phyloP scores from a whole-genome alignment of 2,888 invertebrate genomes.

The Dusona sp. region DNA sequence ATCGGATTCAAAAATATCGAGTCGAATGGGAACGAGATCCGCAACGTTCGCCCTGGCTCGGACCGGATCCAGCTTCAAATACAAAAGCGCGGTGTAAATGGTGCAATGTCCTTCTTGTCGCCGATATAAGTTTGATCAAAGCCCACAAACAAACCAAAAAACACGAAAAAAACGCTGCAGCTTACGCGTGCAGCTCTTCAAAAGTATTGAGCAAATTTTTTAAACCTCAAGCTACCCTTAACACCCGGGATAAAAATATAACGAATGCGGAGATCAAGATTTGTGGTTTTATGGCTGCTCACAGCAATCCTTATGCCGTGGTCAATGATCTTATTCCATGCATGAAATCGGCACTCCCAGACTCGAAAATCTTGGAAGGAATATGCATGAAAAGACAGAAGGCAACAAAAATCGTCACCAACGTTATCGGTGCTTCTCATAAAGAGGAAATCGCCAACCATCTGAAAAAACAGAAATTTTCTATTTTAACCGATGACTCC shows the following conservation, averaged over 20 bases:
- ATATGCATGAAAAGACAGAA: conserved; percentile 21
- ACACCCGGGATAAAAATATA: conserved; percentile 9
- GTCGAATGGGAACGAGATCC: conserved; percentile 24
- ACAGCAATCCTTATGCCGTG: conserved; percentile 17
- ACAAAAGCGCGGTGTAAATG: conserved; percentile 14
- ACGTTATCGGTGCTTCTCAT: conserved; percentile 64
- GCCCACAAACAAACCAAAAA: conserved; percentile 1
- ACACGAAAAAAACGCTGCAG: conserved; percentile 15
- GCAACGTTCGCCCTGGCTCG: conserved; percentile 21
- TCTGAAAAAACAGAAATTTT: conserved; percentile 72
- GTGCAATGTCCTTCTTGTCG: conserved; percentile 16
- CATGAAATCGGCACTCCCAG: conserved; percentile 18
- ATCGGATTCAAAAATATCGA: conserved; percentile 19
- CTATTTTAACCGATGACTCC: conserved; percentile 74
- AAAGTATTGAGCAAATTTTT: conserved; percentile 6
- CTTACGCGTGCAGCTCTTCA: conserved; percentile 4
- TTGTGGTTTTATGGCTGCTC: conserved; percentile 28
- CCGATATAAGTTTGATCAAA: conserved; percentile 18
- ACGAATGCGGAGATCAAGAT: conserved; percentile 17
- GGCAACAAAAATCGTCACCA: conserved; percentile 19
- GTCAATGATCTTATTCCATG: conserved; percentile 19
- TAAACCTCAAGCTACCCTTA: conserved; percentile 11
- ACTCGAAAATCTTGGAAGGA: conserved; percentile 17
- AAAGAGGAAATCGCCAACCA: conserved; percentile 71
- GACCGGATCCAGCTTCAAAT: conserved; percentile 19